phyloP scores from a whole-genome alignment of 1,140 invertebrate genomes.

The Globodera ellingtonae region DNA sequence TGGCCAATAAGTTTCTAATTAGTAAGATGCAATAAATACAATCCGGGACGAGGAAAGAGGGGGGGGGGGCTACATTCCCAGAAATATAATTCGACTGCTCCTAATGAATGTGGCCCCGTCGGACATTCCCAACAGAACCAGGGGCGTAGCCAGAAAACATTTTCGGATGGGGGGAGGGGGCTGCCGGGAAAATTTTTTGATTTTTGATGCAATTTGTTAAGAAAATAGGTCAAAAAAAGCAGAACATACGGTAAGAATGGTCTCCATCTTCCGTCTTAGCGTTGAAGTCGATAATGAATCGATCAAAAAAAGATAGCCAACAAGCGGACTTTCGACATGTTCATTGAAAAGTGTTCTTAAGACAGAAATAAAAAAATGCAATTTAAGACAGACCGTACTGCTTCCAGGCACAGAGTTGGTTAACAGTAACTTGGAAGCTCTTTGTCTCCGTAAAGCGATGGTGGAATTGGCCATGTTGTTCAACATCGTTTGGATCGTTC shows the following conservation, averaged over 20 bases:
- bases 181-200: too few relatives aligned
- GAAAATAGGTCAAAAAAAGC: too few relatives aligned
- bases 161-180: too few relatives aligned
- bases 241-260: slow-evolving; percentile 32
- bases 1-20: background rate
- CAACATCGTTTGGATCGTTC: slow-evolving; percentile 33
- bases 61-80: too few relatives aligned
- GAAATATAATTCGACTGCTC: too few relatives aligned
- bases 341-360: slow-evolving; percentile 35
- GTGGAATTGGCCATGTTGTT: slow-evolving; percentile 40
- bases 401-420: slow-evolving; percentile 44
- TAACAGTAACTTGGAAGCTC: slow-evolving; percentile 32
- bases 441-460: slow-evolving; percentile 49
- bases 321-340: slow-evolving; percentile 12
- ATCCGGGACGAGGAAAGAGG: too few relatives aligned
- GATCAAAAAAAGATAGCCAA: slow-evolving; percentile 35
- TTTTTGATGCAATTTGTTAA: too few relatives aligned
- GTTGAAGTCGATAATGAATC: slow-evolving; percentile 30
- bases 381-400: slow-evolving; percentile 20
- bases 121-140: too few relatives aligned
- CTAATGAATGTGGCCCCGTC: too few relatives aligned
- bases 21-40: slow-evolving; percentile 1
- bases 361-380: background rate
- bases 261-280: slow-evolving; percentile 37
- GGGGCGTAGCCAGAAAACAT: too few relatives aligned